Conservation (phyloP, 2,797 vertebrate species). For the Sphaeramia orbicularis region DNA sequence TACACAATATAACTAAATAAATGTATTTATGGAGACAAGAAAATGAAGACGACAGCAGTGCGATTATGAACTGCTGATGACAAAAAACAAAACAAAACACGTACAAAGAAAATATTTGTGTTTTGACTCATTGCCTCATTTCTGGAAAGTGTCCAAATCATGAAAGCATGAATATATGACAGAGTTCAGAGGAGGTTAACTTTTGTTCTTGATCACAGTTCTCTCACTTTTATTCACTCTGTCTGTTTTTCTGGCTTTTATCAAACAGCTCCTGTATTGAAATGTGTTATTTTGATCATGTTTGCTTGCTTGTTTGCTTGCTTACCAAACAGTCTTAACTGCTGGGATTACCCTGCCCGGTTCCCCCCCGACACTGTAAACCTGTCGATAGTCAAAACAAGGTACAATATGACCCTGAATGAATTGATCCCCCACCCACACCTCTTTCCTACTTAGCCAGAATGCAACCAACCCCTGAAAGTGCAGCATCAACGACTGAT, state of each 20-base stretch:
- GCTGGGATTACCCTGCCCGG: conserved; percentile 20
- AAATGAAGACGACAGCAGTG: too few relatives aligned
- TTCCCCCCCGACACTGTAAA: conserved; percentile 6
- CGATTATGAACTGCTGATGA: too few relatives aligned
- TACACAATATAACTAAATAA: too few relatives aligned
- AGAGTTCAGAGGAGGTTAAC: too few relatives aligned
- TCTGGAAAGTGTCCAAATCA: too few relatives aligned
- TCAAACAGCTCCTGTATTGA: neutral
- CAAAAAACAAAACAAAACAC: too few relatives aligned
- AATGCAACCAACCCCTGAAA: conserved; percentile 23
- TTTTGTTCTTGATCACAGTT: neutral
- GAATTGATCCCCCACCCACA: conserved; percentile 60
- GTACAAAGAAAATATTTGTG: too few relatives aligned
- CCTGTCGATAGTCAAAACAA: conserved; percentile 43
- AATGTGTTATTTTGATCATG: too few relatives aligned
- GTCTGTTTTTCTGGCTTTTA: neutral
- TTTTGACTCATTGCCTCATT: too few relatives aligned
- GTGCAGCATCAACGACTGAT: conserved; percentile 19
- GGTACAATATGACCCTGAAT: conserved; percentile 37
- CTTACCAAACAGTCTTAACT: conserved; percentile 1
- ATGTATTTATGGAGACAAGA: too few relatives aligned
- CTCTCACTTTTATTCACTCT: neutral
- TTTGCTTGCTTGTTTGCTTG: too few relatives aligned
- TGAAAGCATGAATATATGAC: too few relatives aligned
- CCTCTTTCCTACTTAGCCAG: conserved; percentile 52